phyloP scores from a whole-genome alignment of 2,888 invertebrate genomes.

The Iphiclides podalirius region DNA sequence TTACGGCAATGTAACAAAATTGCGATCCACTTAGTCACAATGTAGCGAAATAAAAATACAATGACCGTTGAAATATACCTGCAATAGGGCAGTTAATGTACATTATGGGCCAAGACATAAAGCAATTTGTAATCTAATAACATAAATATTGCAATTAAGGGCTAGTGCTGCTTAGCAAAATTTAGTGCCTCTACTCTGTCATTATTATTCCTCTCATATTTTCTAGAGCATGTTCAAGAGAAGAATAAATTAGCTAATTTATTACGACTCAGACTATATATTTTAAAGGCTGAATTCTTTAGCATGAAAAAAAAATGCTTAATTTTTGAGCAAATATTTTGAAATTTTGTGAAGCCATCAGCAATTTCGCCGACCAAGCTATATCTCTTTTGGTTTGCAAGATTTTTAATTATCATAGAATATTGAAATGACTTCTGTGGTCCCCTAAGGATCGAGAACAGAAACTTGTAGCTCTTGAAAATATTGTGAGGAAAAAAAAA shows the following conservation, averaged over 20 bases:
- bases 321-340: too few relatives aligned
- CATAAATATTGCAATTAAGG: slow-evolving; percentile 18
- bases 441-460: too few relatives aligned
- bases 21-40: background rate
- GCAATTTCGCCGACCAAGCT: too few relatives aligned
- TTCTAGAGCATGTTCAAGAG: slow-evolving; percentile 5
- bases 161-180: slow-evolving; percentile 7
- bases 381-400: too few relatives aligned
- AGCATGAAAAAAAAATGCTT: too few relatives aligned
- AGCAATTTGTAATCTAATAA: slow-evolving; percentile 14
- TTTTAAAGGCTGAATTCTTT: too few relatives aligned
- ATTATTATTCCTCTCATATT: slow-evolving; percentile 16
- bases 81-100: background rate
- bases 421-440: too few relatives aligned
- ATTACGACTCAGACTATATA: slow-evolving; percentile 3
- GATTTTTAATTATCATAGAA: too few relatives aligned
- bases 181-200: slow-evolving; percentile 12
- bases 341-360: too few relatives aligned
- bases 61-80: background rate
- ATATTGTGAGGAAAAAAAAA: too few relatives aligned
- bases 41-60: background rate
- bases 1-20: too few relatives aligned
- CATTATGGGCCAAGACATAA: background rate
- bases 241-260: slow-evolving; percentile 17
- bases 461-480: too few relatives aligned